Base-by-base conservation (phyloP, 1,140 invertebrate genomes). In the Himalopsyche phryganea region DNA sequence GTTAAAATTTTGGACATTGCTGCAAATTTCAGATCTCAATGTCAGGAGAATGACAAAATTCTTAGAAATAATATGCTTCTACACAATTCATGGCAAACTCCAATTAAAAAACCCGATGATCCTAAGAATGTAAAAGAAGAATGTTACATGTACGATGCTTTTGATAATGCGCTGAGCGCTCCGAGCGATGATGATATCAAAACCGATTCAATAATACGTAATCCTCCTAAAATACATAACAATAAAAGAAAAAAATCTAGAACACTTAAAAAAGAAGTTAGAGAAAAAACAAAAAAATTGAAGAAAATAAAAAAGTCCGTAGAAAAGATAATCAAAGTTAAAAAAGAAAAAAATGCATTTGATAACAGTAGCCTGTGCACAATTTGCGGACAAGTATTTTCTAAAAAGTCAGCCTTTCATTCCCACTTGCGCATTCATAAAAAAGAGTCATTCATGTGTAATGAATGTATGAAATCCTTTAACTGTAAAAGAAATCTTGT, bases 401-500 rank as follows among this genome's bases (percentile, higher is more conserved):
- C 5, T 2, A 57, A 57, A 32, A n/a, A 19, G 11, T 13, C 54
- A 6, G 40, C 47, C 0, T 50, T 57, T 9, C 42, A 50, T 0
- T 73, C 76, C 44, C 74, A 77, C 19, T 59, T 74, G 50, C 63
- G 68, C 15, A 66, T 69, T 17, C 75, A 79, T 41, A 65, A 67
- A 0, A 74, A 72, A n/a, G 67, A 68, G 33, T 51, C 67, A 9
- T 82, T 72, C 55, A 69, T 88, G 9, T 94, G 91, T 69, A 74
- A 79, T 11, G 84, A 89, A 1, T 95, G 92, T 67, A 85, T 85
- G 11, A 91, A 82, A 41, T 66, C 74, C 0, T 82, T 83, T 6
- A 80, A 80, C 1, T 84, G 85, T 59, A 87, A 89, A 75, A 86
- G 90, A 0, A 91, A 91, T n/a, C 69, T 94, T 9, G 88, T 87